Evolutionary conservation across 2,113 vertebrate species (phyloP).

Genomic region (Dipodomys spectabilis): DNA sequence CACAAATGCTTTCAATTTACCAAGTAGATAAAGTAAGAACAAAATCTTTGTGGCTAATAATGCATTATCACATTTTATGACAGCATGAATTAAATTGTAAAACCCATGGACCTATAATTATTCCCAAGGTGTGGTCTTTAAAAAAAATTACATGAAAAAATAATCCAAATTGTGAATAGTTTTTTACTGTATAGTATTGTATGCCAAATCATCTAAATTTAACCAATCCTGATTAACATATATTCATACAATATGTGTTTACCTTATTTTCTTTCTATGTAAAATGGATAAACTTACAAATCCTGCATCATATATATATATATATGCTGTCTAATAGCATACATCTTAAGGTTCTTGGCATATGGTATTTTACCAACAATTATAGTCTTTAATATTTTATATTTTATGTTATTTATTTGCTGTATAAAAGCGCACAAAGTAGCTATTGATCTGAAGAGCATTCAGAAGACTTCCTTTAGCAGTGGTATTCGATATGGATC

Average conservation of each 20-base stretch:
- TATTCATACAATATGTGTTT: slow-evolving; percentile 10
- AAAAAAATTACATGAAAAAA: slow-evolving; percentile 52
- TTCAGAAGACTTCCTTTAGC: background rate
- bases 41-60: background rate
- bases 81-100: background rate
- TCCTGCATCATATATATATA: too few species aligned
- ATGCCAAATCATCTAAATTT: background rate
- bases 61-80: slow-evolving; percentile 21
- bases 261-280: background rate
- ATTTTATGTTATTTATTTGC: background rate
- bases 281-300: background rate
- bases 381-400: background rate
- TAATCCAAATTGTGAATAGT: slow-evolving; percentile 29
- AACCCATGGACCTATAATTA: slow-evolving; percentile 33
- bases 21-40: background rate
- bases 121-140: slow-evolving; percentile 24
- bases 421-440: background rate
- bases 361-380: background rate
- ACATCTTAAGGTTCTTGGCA: background rate
- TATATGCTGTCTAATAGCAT: background rate
- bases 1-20: background rate
- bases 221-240: background rate
- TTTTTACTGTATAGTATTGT: background rate
- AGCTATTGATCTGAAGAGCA: background rate
- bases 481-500: background rate